Evolutionary conservation across 2,113 vertebrate genomes (phyloP), one percentile per base, ranked within the genome.

Genomic region (Diglossa brunneiventris): DNA sequence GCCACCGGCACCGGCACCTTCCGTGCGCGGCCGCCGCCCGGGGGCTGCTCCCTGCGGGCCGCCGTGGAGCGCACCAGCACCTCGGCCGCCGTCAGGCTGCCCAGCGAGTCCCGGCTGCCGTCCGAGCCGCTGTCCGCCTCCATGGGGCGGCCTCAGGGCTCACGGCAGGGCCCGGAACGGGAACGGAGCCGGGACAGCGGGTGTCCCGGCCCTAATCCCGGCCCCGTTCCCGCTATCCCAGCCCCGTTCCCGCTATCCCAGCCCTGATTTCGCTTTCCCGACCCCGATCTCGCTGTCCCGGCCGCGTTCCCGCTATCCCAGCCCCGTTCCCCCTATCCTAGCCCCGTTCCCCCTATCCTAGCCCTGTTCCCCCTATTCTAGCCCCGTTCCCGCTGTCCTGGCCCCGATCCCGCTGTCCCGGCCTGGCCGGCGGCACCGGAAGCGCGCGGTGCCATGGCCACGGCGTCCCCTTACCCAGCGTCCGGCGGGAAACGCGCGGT

Each of bases 51-150:
- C 75, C 55, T 21, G 67, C 7, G 88, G 13, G 88, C 53, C 8
- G 90, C 91, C 1, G 97, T 95, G 42, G 98, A 97, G 44, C 33
- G 96, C 46, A 98, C 75, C 31, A 97, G 95, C 39, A 97, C 91
- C 10, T 92, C 96, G 15, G 87, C 96, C 18, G 97, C 97, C n/a
- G 53, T 33, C 19, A 94, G 95, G 16, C 96, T 95, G 26, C 44
- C 49, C 59, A 77, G 50, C 4, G 97, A 98, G 26, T 88, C 94
- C 56, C 77, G 78, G 76, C 95, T 96, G 24, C 31, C 13, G 55
- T n/a, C 23, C 67, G 55, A 92, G 47, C 5, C 8, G 63, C 69
- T 63, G 50, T 59, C 86, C 44, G 5, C 35, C 14, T 80, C 90
- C 95, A 96, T 58, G 53, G 18, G 53, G 27, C 50, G 2, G 50